Evolutionary conservation across 2,888 invertebrate genomes (phyloP), one percentile per base, ranked within the genome.

Genomic region (Mythimna impura): DNA sequence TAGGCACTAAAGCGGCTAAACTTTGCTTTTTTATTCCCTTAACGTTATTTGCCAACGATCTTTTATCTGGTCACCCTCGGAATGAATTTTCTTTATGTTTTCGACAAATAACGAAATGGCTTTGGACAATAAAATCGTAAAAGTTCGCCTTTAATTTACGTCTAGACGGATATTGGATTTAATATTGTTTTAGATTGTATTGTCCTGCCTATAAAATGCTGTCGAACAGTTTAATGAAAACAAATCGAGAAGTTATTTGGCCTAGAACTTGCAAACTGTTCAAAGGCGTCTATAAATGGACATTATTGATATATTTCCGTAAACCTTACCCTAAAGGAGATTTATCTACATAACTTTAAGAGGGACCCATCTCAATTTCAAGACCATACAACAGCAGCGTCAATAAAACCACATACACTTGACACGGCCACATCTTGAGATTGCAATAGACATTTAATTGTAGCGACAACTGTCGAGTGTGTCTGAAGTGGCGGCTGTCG

Each of bases 71-170:
- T 78, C 83, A 84, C 82, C 83, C 73, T 71, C 77, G 88, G 76
- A 88, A 91, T 88, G 86, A 89, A 87, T 86, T 89, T 85, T 87
- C 86, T 92, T 90, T 90, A 90, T 90, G 89, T 89, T 89, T 89
- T 87, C 82, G 83, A 71, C 81, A 76, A 83, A 86, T 84, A 86
- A 83, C 76, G 77, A 83, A 85, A 86, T 86, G 77, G 79, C 82
- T 86, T 85, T 62, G 86, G 83, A 86, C 84, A 86, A 79, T 88
- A 87, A 87, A 87, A 88, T 85, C 87, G 88, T 91, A 89, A 91
- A 91, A 89, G 76, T 87, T 87, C 80, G 85, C 84, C 76, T 89
- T 85, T 90, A 88, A 91, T 91, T 89, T 88, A 84, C 79, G 88
- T 89, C 87, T 89, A 88, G 89, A 89, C 89, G 70, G 65, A 78